Conservation (phyloP, 1,140 invertebrate genomes). For the Pseudomyrmex sp. region DNA sequence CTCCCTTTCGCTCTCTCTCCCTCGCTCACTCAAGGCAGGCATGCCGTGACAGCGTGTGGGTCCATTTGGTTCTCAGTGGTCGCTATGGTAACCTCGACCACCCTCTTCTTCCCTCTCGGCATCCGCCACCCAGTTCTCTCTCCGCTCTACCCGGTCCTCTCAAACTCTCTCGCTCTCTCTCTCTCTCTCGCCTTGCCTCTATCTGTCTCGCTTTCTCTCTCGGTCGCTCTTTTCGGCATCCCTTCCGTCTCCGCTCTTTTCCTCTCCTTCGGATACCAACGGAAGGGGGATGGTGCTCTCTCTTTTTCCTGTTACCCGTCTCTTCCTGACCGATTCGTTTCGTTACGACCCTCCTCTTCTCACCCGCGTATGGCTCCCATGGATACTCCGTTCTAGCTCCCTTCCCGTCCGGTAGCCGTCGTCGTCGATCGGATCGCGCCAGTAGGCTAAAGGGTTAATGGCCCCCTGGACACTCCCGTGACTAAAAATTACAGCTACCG, state of each 20-base stretch:
- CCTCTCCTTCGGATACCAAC: constrained; percentile 27
- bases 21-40: constrained; percentile 72
- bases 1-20: constrained; percentile 68
- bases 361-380: constrained; percentile 13
- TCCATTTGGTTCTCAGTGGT: constrained; percentile 82
- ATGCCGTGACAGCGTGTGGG: constrained; percentile 78
- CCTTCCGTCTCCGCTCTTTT: constrained; percentile 42
- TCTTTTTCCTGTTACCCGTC: constrained; percentile 29
- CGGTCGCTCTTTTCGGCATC: constrained; percentile 16
- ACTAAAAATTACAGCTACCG: constrained; percentile 61
- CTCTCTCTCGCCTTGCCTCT: constrained; percentile 49
- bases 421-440: constrained; percentile 21
- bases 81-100: constrained; percentile 80
- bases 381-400: constrained; percentile 5
- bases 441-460: constrained; percentile 74
- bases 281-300: neutral
- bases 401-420: constrained; percentile 1
- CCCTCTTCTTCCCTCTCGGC: constrained; percentile 77
- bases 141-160: constrained; percentile 50
- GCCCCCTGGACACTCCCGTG: constrained; percentile 48
- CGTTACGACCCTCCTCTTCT: constrained; percentile 26
- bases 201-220: constrained; percentile 11
- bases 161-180: constrained; percentile 43
- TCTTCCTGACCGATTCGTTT: constrained; percentile 40
- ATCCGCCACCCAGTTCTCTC: constrained; percentile 68